phyloP scores from a whole-genome alignment of 2,888 invertebrate species.

The Tupiocoris notatus region DNA sequence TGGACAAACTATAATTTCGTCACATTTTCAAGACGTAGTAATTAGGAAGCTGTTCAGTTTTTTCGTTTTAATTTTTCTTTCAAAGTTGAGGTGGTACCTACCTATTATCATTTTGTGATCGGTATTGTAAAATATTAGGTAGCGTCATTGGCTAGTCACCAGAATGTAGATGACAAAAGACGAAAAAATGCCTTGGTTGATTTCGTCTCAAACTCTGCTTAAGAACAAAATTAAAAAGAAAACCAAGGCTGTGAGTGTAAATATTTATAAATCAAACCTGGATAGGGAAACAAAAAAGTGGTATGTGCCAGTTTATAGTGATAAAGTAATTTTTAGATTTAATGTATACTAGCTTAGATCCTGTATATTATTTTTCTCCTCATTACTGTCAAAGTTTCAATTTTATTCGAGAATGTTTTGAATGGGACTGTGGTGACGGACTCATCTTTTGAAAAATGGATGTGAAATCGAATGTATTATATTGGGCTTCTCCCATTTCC shows the following conservation, averaged over 20 bases:
- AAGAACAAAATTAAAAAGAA: slow-evolving; percentile 27
- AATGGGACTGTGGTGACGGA: slow-evolving; percentile 29
- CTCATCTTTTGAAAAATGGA: neutral
- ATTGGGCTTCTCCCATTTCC: neutral
- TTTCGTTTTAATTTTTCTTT: neutral
- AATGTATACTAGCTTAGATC: slow-evolving; percentile 27
- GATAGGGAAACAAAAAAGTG: slow-evolving; percentile 39
- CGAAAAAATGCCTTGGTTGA: slow-evolving; percentile 27
- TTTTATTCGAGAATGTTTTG: neutral
- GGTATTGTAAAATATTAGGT: slow-evolving; percentile 17
- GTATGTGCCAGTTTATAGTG: slow-evolving; percentile 47
- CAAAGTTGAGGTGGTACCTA: too few species aligned
- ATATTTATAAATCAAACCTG: slow-evolving; percentile 45
- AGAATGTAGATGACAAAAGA: neutral
- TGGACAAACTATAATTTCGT: too few species aligned
- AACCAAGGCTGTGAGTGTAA: slow-evolving; percentile 47
- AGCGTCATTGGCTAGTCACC: slow-evolving; percentile 35
- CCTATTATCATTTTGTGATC: slow-evolving; percentile 37
- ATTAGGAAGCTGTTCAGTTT: neutral
- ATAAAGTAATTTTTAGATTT: slow-evolving; percentile 41
- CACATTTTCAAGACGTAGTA: neutral
- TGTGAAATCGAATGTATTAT: neutral
- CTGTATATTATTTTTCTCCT: slow-evolving; percentile 8
- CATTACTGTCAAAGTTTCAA: neutral
- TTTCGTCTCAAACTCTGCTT: slow-evolving; percentile 28